Evolutionary conservation across 2,113 vertebrate species (phyloP).

Genomic region (mouse (Mus musculus)): DNA sequence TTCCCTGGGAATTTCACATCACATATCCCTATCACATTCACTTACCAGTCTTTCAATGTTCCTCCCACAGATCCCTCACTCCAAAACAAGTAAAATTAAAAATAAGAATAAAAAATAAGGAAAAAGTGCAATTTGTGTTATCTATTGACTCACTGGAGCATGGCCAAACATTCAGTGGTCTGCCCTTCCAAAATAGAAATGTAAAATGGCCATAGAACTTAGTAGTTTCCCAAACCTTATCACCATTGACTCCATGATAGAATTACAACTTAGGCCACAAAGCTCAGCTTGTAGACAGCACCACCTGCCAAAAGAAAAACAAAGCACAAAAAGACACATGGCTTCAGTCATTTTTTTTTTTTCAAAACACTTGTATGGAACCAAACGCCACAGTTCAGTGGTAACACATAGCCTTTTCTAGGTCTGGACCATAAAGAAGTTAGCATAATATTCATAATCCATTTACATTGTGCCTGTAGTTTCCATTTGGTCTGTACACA

Average conservation of each 20-base stretch:
- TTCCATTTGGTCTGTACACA: constrained; percentile 34
- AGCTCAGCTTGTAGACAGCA: background rate
- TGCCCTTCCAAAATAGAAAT: background rate
- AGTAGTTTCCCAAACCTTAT: background rate
- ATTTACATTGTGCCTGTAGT: constrained; percentile 64
- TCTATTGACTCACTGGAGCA: background rate
- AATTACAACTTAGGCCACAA: background rate
- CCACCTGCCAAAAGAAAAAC: background rate
- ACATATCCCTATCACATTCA: too few relatives aligned
- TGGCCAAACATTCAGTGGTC: background rate
- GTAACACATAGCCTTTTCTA: background rate
- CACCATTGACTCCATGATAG: background rate
- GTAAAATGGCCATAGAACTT: background rate
- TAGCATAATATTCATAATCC: constrained; percentile 62
- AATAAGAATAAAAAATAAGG: background rate
- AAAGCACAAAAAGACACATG: background rate
- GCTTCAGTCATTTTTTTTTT: background rate
- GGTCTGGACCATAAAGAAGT: background rate
- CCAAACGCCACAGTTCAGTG: background rate
- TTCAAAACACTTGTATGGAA: background rate
- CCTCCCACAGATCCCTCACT: background rate
- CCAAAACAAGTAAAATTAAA: background rate
- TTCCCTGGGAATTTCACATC: too few relatives aligned
- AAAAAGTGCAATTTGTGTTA: background rate
- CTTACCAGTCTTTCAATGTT: too few relatives aligned